Evolutionary conservation across 2,888 invertebrate species (phyloP), one percentile per base, ranked within the genome.

Genomic region (Hetaerina titia): DNA sequence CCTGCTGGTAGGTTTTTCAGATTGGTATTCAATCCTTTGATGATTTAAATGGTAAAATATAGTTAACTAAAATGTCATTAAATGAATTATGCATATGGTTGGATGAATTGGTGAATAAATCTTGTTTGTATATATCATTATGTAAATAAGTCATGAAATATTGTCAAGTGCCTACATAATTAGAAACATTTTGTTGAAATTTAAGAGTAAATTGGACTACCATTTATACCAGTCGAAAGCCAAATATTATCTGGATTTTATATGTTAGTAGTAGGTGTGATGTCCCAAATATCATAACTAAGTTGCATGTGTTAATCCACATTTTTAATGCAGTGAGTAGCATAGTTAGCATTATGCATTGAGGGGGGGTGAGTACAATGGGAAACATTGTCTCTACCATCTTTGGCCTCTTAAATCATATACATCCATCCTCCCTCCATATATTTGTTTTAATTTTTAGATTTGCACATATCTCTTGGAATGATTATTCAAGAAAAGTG

Each of bases 151-250:
- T 58, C 58, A 92, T 45, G n/a, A 92, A 92, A 92, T 56, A 56
- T 92, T 92, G 92, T 69, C 64, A 92, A 92, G 92, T 92, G 92
- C 92, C 92, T 92, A 64, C 69, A 69, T 74, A 56, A 64, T 92
- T 92, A 69, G 60, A 92, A 31, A 81, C 81, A 81, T 81, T 81
- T 81, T 81, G 69, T 81, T 81, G 81, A 81, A 31, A 81, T 11
- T 81, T 81, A 11, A 31, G 81, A 11, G 31, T 31, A 81, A 81
- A 81, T 81, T 81, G 31, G 9, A 81, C 81, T 31, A 81, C 31
- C 31, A 31, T 31, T 81, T 31, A 31, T 81, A 31, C 31, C 25
- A 31, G 81, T 15, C 9, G 11, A 25, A 81, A 81, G 81, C 81
- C 81, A 81, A 81, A 81, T 81, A 81, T 11, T 81, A 81, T 81